Evolutionary conservation across 1,140 invertebrate species (phyloP).

Genomic region (Drosophila jambulina): DNA sequence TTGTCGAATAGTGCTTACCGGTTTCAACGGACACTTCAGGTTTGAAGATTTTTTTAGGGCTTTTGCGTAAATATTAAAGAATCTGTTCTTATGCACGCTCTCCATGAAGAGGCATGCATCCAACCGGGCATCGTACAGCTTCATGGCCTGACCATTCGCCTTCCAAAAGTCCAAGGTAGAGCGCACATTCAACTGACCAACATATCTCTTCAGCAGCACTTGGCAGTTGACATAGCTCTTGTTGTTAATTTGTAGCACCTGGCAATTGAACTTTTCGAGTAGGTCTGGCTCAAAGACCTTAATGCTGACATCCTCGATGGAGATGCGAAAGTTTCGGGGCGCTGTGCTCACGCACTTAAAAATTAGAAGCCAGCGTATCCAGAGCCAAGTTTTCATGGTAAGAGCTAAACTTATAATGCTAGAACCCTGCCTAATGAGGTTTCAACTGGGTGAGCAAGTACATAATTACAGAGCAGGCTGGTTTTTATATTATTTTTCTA

Average conservation of each 20-base stretch:
- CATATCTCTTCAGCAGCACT: slow-evolving; percentile 21
- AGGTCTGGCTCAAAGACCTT: slow-evolving; percentile 23
- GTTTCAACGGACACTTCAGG: slow-evolving; percentile 44
- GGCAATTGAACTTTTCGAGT: slow-evolving; percentile 27
- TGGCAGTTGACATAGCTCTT: slow-evolving; percentile 40
- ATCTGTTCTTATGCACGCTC: slow-evolving; percentile 42
- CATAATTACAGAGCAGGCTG: background rate
- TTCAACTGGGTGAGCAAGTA: slow-evolving; percentile 13
- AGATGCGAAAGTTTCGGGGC: slow-evolving; percentile 39
- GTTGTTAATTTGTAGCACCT: slow-evolving; percentile 29
- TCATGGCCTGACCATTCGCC: slow-evolving; percentile 16
- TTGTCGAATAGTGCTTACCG: slow-evolving; percentile 23
- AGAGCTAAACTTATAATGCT: slow-evolving; percentile 6
- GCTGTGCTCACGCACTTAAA: slow-evolving; percentile 1
- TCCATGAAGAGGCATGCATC: slow-evolving; percentile 39
- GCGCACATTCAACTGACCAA: slow-evolving; percentile 12
- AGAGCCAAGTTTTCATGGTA: slow-evolving; percentile 31
- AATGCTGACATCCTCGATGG: slow-evolving; percentile 26
- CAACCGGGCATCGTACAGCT: slow-evolving; percentile 26
- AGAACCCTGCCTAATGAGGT: background rate
- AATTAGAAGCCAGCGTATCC: slow-evolving; percentile 15
- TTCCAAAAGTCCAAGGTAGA: slow-evolving; percentile 33
- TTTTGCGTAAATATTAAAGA: slow-evolving; percentile 32
- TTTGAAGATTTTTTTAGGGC: slow-evolving; percentile 20
- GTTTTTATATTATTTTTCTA: background rate